Percentiles rank a stretch among this genome's conserved stretches.
phyloP scores from a whole-genome alignment of 2,888 invertebrate species.

The Scelioninae gen. 1 region DNA sequence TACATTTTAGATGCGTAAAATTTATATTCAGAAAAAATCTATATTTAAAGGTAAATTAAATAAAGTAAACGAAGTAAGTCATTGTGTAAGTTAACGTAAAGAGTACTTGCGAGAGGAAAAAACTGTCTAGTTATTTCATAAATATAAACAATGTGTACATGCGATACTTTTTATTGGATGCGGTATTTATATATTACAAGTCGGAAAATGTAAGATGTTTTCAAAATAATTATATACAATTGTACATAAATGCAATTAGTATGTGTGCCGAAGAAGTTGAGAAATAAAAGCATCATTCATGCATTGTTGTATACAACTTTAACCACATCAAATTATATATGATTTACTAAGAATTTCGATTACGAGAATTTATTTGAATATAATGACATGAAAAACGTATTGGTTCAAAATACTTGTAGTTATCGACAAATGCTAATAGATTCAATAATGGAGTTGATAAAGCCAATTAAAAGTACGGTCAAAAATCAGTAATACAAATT shows the following conservation, averaged over 20 bases:
- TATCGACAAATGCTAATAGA: constrained; percentile 16
- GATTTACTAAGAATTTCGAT: constrained; percentile 37
- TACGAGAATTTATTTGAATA: constrained; percentile 15
- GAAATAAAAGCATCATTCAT: constrained; percentile 30
- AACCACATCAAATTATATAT: constrained; percentile 33
- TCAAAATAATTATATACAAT: constrained; percentile 41
- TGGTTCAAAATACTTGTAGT: no score
- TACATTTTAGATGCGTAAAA: no score
- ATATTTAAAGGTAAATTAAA: no score
- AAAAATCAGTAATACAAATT: constrained; percentile 30
- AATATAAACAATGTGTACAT: constrained; percentile 14
- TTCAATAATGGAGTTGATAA: constrained; percentile 18
- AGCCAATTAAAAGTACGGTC: constrained; percentile 16
- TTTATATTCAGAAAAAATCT: no score
- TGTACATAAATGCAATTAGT: constrained; percentile 35
- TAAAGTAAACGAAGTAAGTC: no score
- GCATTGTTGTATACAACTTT: constrained; percentile 41
- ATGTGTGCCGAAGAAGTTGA: constrained; percentile 11
- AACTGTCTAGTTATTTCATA: not conserved
- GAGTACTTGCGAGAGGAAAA: not conserved
- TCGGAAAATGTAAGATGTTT: constrained; percentile 22
- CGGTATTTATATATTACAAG: constrained; percentile 25
- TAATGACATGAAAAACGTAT: constrained; percentile 12
- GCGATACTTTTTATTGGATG: constrained; percentile 16
- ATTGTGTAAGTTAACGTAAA: not conserved